phyloP scores from a whole-genome alignment of 2,113 vertebrate genomes.

The Dasyurus viverrinus region DNA sequence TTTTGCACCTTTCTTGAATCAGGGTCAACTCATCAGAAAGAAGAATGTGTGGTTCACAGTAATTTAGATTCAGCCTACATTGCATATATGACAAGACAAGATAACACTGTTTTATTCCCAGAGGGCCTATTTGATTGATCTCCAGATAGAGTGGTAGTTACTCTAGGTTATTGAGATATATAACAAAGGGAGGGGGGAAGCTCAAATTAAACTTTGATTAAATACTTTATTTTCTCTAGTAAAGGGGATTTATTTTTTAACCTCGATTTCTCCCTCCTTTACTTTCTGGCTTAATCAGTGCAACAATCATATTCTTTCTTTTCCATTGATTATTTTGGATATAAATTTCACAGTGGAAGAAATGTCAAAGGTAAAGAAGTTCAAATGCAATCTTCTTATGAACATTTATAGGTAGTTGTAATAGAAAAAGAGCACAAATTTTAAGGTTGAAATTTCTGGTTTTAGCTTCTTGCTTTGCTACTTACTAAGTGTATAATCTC shows the following conservation, averaged over 20 bases:
- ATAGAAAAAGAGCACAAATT: background rate
- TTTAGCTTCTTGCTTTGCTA: background rate
- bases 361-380: background rate
- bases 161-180: background rate
- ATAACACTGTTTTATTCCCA: background rate
- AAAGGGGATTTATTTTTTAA: background rate
- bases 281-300: background rate
- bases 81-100: background rate
- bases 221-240: background rate
- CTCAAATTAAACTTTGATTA: background rate
- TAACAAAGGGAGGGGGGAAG: background rate
- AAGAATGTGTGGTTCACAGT: background rate
- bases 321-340: background rate
- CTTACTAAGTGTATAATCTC: background rate
- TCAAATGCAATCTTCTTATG: background rate
- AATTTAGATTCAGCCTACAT: background rate
- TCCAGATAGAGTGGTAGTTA: background rate
- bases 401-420: background rate
- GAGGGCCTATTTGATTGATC: background rate
- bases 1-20: background rate
- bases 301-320: background rate
- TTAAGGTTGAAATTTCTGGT: background rate
- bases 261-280: background rate
- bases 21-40: background rate
- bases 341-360: background rate